Evolutionary conservation across 2,797 vertebrate genomes (phyloP).

Genomic region (Cyprinodon diabolis): DNA sequence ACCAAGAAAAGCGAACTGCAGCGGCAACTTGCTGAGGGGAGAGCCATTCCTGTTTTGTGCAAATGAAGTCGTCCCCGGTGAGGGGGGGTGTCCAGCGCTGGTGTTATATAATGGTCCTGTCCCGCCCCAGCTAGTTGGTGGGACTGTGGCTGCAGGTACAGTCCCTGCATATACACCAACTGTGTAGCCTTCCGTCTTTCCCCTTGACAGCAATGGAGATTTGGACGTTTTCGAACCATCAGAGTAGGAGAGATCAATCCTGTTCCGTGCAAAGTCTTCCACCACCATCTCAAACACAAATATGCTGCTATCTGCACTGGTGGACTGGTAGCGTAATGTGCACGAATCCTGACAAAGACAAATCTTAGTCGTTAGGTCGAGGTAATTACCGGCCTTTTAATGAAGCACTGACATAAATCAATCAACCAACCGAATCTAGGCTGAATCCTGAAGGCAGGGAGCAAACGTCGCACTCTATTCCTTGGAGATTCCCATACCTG

Average conservation of each 20-base stretch:
- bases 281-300: constrained; percentile 8
- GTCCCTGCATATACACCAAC: no score
- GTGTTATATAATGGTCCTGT: not conserved
- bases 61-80: not conserved
- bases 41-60: not conserved
- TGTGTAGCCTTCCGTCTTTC: not conserved
- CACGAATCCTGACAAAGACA: constrained; percentile 5
- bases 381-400: no score
- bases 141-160: not conserved
- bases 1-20: constrained; percentile 10
- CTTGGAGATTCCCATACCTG: constrained; percentile 26
- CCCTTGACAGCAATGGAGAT: not conserved
- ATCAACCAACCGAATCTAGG: constrained; percentile 48
- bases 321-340: not conserved
- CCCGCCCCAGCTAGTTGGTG: not conserved
- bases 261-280: not conserved
- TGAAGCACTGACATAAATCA: not conserved
- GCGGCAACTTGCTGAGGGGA: constrained; percentile 3
- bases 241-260: not conserved
- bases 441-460: constrained; percentile 41
- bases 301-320: fast-evolving
- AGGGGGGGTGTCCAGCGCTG: not conserved
- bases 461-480: constrained; percentile 39
- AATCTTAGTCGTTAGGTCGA: not conserved
- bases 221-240: not conserved